Evolutionary conservation across 2,888 invertebrate genomes (phyloP).

Genomic region (Adineta ricciae): DNA sequence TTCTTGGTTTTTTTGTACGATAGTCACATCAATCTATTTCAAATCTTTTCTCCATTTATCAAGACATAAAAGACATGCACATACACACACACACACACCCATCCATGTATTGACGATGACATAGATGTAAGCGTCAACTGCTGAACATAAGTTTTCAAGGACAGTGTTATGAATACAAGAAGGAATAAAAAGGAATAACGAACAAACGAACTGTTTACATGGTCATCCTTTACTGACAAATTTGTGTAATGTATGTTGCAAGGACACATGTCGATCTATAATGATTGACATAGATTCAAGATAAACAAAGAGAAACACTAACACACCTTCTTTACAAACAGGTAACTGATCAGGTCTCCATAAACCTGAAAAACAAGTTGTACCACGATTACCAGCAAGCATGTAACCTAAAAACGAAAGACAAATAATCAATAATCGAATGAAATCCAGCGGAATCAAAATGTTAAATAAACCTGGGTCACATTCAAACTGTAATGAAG

Average conservation of each 20-base stretch:
- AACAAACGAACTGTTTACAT: not conserved
- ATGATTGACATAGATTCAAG: not conserved
- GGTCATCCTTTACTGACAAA: constrained; percentile 14
- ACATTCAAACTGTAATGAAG: constrained; percentile 16
- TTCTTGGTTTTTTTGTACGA: not conserved
- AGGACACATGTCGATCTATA: constrained; percentile 16
- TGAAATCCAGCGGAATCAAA: too few relatives aligned
- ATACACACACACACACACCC: not conserved
- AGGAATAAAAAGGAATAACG: not conserved
- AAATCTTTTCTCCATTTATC: not conserved
- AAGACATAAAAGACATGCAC: not conserved
- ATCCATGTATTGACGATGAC: not conserved
- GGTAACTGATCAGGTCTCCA: constrained; percentile 7
- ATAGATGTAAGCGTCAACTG: not conserved
- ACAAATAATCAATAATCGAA: not conserved
- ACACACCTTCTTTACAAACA: not conserved
- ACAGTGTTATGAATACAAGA: not conserved
- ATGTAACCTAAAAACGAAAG: not conserved
- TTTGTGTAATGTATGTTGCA: not conserved
- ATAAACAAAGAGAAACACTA: not conserved
- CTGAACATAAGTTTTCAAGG: not conserved
- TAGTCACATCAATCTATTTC: not conserved
- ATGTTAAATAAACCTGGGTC: not conserved
- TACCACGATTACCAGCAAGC: not conserved
- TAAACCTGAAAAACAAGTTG: not conserved